These are phyloP conservation scores for Manis javanica DNA, from an alignment of 2,797 vertebrate species.

Conservation along the genomic window DNA sequence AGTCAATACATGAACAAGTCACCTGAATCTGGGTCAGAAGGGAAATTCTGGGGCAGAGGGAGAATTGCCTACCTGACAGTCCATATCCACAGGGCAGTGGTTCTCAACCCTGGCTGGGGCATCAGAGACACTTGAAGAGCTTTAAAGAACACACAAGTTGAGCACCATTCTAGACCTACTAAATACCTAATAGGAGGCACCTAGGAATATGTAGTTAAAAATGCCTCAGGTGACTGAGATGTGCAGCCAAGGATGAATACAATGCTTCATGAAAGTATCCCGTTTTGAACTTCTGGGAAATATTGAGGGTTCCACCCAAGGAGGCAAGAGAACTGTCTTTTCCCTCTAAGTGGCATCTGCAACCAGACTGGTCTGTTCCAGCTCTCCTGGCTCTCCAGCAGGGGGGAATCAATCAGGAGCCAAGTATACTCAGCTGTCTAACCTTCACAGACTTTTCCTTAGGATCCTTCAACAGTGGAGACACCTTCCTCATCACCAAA, in stretches of 20 bases:
- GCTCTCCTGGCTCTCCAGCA: neutral
- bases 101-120: neutral
- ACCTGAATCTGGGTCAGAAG: conserved; percentile 61
- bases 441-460: neutral
- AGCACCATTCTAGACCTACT: neutral
- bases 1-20: neutral
- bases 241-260: neutral
- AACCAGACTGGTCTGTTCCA: neutral
- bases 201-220: neutral
- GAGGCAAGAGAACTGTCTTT: neutral
- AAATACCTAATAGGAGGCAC: neutral
- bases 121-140: neutral
- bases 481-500: neutral
- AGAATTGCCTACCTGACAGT: neutral
- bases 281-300: conserved; percentile 11
- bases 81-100: neutral
- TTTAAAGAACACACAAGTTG: neutral
- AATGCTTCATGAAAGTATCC: neutral
- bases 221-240: neutral
- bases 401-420: neutral
- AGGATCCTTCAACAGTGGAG: neutral
- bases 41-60: conserved; percentile 3
- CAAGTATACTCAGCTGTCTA: neutral
- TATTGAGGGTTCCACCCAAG: neutral
- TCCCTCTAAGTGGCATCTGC: neutral